Evolutionary conservation across 2,113 vertebrate genomes (phyloP), one percentile per base, ranked within the genome.

Genomic region (Nothobranchius furzeri): DNA sequence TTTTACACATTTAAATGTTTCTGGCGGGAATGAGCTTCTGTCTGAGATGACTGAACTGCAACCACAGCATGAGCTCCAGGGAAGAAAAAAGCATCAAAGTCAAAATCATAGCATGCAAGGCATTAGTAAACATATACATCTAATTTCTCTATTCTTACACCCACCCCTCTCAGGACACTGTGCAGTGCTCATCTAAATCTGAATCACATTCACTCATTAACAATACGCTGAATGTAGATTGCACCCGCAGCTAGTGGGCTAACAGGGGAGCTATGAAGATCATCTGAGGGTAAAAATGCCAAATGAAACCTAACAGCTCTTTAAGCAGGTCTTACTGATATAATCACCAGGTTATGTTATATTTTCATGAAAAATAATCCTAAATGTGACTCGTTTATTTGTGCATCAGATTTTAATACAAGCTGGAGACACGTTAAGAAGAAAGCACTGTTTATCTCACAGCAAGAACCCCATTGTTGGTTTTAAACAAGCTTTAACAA

Each of bases 201-300:
- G 47, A 47, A 50, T 51, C 63, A 3, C 12, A 81, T 72, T 82
- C 69, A 1, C 73, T 85, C 79, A 85, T 83, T 84, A 83, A 76
- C 50, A 72, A 67, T 81, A 84, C 79, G 43, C 70, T 73, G 35
- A 73, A 42, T 87, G 64, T 70, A 85, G 75, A 79, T 84, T 75
- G 35, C 68, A 71, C 84, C 78, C 80, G 82, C 70, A 81, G 76
- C 74, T 73, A 64, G 57, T 57, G 45, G 73, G 80, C 70, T 42
- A 73, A 68, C 63, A 37, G 55, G 6, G 9, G 30, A 25, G 40
- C 59, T 55, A 60, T 55, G 46, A 46, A 68, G 64, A 75, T 52
- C 13, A 36, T 70, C 65, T 67, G 48, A 68, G 57, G 14, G 36
- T 61, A 50, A 73, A 70, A 78, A 74, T 58, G 49, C 55, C 70